phyloP scores from a whole-genome alignment of 2,113 vertebrate genomes.

The Hassar affinis region DNA sequence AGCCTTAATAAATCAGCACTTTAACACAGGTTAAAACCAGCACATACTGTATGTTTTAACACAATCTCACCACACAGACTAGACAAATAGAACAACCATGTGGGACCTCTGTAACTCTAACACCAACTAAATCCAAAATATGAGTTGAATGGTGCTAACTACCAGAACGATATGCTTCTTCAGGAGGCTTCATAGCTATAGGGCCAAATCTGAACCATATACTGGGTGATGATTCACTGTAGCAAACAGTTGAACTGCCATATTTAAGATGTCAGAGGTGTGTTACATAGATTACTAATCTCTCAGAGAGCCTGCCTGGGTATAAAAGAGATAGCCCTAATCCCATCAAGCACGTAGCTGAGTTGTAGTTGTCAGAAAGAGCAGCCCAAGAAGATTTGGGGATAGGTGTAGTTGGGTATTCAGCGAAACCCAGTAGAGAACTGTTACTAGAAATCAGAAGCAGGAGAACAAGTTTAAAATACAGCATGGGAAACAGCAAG shows the following conservation, averaged over 20 bases:
- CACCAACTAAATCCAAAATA: neutral
- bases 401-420: neutral
- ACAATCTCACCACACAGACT: neutral
- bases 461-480: neutral
- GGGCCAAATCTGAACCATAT: neutral
- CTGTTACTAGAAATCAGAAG: conserved; percentile 24
- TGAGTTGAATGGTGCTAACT: neutral
- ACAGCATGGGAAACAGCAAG: conserved; percentile 77
- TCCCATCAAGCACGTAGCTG: conserved; percentile 62
- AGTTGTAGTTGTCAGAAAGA: conserved; percentile 32
- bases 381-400: conserved; percentile 1
- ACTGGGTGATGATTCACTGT: neutral
- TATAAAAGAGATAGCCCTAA: conserved; percentile 70
- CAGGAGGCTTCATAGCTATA: neutral
- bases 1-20: neutral
- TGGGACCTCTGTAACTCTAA: neutral
- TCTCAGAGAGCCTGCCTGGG: conserved; percentile 70
- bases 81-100: neutral
- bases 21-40: neutral
- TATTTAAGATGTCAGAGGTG: conserved; percentile 40
- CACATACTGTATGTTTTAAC: neutral
- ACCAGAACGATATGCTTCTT: neutral
- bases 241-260: neutral
- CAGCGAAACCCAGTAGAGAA: neutral
- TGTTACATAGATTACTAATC: conserved; percentile 74